Base-by-base conservation (phyloP, 2,797 vertebrate genomes). In the Peromyscus aztecus region DNA sequence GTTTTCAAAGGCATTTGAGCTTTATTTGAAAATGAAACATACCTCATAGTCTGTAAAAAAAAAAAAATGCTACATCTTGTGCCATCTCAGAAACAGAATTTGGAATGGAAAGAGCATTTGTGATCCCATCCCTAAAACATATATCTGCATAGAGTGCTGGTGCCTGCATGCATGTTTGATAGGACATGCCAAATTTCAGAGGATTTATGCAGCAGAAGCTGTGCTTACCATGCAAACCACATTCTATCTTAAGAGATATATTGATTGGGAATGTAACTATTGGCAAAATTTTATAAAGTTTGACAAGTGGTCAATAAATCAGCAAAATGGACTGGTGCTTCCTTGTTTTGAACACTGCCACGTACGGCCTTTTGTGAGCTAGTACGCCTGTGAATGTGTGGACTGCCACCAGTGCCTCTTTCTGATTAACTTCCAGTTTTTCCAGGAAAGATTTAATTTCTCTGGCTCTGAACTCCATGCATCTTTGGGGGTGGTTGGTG, bases 391-490 rank as follows among this genome's bases (percentile, higher is more conserved):
- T 76, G 82, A 81, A 40, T 61, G 9, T 71, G 43, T 59, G 34
- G 2, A 27, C 24, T 46, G 16, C 14, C 34, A 0, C 34, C 16
- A 40, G 2, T n/a, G 61, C 16, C 63, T 86, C 91, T 95, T 96
- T 63, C 46, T 67, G 96, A 89, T 95, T 94, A 98, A 75, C 97
- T 65, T 87, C 75, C 89, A 90, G 71, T 95, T 97, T 98, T 98
- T 86, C 69, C 81, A 96, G 29, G 27, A 6, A 10, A 81, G 29
- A 37, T 29, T 71, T 92, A 65, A 69, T 77, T 96, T 96, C n/a
- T 94, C 2, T 96, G 97, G 0, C 76, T 94, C 95, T 93, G 90
- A 55, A 17, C 43, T 23, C 55, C 2, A 0, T 29, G 52, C 12
- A 6, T 59, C 71, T 52, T 63, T 43, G 52, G 73, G 31, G 34